These are phyloP conservation scores for Microctonus aethiopoides DNA, from an alignment of 2,888 invertebrate species.

Conservation along the genomic window DNA sequence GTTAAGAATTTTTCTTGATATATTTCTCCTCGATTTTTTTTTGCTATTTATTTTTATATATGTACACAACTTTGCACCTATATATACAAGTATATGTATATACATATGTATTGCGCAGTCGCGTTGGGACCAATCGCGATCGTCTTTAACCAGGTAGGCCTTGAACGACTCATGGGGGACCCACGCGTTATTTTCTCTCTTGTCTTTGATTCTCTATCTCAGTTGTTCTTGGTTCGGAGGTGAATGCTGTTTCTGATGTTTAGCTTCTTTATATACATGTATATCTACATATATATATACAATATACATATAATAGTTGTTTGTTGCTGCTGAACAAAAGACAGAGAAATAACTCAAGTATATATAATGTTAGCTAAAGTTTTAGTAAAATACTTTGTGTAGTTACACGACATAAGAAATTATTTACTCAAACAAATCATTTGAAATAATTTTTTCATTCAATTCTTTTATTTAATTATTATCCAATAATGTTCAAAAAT, in stretches of 20 bases:
- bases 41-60: background rate
- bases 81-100: no score
- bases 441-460: no score
- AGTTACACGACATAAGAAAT: no score
- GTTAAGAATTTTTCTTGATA: conserved; percentile 8
- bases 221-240: conserved; percentile 17
- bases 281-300: no score
- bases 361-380: conserved; percentile 62
- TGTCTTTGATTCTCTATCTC: conserved; percentile 6
- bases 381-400: no score
- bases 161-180: conserved; percentile 61
- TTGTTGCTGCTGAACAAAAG: conserved; percentile 59
- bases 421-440: no score
- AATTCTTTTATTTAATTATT: background rate
- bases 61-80: conserved; percentile 47
- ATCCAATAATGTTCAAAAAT: no score
- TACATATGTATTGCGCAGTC: conserved; percentile 45
- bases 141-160: conserved; percentile 61
- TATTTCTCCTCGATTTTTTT: conserved; percentile 9
- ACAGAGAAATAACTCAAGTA: conserved; percentile 64
- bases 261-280: conserved; percentile 1
- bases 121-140: conserved; percentile 47
- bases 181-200: conserved; percentile 53
- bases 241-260: conserved; percentile 8
- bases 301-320: conserved; percentile 30